phyloP scores from a whole-genome alignment of 2,888 invertebrate genomes.

The Herminia tarsipennalis region DNA sequence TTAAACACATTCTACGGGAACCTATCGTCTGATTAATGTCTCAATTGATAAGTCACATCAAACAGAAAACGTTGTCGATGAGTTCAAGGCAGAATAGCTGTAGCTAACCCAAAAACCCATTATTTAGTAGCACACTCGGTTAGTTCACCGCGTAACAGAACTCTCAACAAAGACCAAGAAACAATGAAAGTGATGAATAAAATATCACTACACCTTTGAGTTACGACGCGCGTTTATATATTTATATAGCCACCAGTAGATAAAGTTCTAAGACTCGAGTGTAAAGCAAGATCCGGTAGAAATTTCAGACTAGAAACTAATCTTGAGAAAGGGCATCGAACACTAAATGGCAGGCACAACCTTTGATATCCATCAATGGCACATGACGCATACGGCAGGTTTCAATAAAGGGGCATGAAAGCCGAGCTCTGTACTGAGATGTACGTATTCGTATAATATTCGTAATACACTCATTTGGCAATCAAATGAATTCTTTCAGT shows the following conservation, averaged over 20 bases:
- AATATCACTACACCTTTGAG: conserved; percentile 33
- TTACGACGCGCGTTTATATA: conserved; percentile 21
- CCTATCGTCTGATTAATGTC: neutral
- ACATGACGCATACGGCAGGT: conserved; percentile 19
- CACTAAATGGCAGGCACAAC: neutral
- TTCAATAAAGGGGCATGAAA: conserved; percentile 28
- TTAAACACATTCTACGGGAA: neutral
- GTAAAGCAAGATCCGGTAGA: neutral
- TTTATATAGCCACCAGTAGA: neutral
- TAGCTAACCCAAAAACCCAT: conserved; percentile 13
- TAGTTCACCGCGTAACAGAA: conserved; percentile 19
- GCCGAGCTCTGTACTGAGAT: conserved; percentile 2
- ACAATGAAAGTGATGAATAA: conserved; percentile 43
- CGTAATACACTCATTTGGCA: too few relatives aligned
- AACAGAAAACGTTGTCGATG: conserved; percentile 9
- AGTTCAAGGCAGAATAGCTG: conserved; percentile 29
- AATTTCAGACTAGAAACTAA: conserved; percentile 10
- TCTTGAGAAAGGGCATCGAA: conserved; percentile 5
- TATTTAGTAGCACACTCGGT: conserved; percentile 20
- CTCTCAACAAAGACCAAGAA: conserved; percentile 35
- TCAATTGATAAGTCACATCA: neutral
- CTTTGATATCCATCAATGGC: conserved; percentile 34
- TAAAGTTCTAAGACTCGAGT: neutral
- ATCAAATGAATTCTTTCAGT: too few relatives aligned
- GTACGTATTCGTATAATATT: too few relatives aligned